Conservation (phyloP, 2,113 vertebrate genomes). For the Pycnonotus jocosus region DNA sequence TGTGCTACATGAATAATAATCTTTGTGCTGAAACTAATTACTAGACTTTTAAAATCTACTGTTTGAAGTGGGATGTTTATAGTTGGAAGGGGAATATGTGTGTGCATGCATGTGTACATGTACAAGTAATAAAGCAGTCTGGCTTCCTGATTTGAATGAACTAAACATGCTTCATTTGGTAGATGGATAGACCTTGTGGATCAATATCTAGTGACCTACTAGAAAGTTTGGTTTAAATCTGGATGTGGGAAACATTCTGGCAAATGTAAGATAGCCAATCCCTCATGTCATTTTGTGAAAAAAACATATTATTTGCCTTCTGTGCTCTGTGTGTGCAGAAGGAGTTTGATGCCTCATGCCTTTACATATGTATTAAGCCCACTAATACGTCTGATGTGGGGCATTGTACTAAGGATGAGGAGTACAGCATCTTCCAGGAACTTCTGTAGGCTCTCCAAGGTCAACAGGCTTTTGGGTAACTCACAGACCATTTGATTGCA, state of each 20-base stretch:
- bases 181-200: not conserved
- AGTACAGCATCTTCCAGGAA: not conserved
- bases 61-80: not conserved
- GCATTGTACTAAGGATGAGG: not conserved
- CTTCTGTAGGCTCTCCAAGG: not conserved
- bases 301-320: not conserved
- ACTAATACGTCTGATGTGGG: not conserved
- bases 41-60: not conserved
- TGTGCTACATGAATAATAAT: not conserved
- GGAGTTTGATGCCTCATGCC: not conserved
- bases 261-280: not conserved
- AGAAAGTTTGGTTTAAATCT: not conserved
- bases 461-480: not conserved
- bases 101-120: not conserved
- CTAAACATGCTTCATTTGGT: not conserved
- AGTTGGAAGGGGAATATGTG: rapidly evolving
- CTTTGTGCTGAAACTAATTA: not conserved
- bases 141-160: not conserved
- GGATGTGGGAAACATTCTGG: not conserved
- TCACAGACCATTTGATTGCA: not conserved
- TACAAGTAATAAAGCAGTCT: not conserved
- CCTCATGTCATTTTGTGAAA: not conserved
- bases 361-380: rapidly evolving
- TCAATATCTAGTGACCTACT: not conserved
- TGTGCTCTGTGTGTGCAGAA: not conserved